Evolutionary conservation across 1,140 invertebrate genomes (phyloP), one percentile per base, ranked within the genome.

Genomic region (Hycleus cichorii): DNA sequence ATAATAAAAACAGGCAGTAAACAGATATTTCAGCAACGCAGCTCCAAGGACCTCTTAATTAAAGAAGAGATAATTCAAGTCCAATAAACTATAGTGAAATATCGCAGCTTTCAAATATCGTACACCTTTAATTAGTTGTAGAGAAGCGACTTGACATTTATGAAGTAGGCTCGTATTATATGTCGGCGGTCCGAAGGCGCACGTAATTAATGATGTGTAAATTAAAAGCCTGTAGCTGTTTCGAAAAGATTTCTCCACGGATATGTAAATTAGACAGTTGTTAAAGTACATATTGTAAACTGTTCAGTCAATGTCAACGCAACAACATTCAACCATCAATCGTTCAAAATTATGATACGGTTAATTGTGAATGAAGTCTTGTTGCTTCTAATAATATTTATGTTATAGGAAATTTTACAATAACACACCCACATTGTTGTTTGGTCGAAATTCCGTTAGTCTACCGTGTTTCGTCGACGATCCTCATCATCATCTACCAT

Each of bases 191-290:
- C 51, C 56, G 49, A 58, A 57, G 57, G 54, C 49, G 57, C 57
- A 47, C 32, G 64, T 69, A 66, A 69, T 69, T 69, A 69, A 69
- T 69, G 67, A 67, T 57, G 65, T 69, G 67, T 69, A 69, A 69
- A 69, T 69, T 69, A 69, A 69, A 67, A 67, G 67, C 61, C 65
- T 66, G 58, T 65, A 64, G 67, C 61, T 52, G 58, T 62, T 66
- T 61, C 60, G 57, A 58, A 64, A 66, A 65, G 66, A 68, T 68
- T 68, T 64, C 64, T 67, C 59, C 47, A 54, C 55, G 65, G 61
- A 67, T 69, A 69, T 69, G 67, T 62, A 69, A 69, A 69, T 69
- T 57, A 66, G 67, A 67, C 64, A 63, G 65, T 64, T 65, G 67
- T 62, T 66, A 66, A 65, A 65, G 63, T 60, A 61, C 62, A 56